Base-by-base conservation (phyloP, 2,113 vertebrate species). In the Dasyornis broadbenti region DNA sequence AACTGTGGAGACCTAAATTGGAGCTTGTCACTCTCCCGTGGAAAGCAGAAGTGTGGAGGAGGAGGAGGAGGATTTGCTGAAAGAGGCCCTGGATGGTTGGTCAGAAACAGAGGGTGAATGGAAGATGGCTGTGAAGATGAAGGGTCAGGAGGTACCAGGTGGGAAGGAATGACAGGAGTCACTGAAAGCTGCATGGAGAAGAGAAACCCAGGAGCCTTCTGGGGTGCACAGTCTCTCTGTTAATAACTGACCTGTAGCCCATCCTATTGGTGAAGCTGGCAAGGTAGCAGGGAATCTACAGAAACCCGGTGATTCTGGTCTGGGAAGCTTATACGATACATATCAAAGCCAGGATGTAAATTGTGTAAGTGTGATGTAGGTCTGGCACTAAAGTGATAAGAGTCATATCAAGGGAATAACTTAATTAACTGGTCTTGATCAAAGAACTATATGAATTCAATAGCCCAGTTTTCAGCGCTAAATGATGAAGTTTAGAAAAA, bases 381-480 rank as follows among this genome's bases (percentile, higher is more conserved):
- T 97, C 97, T 96, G 94, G 93, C 92, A 87, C 84, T 93, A 82
- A 91, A 90, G 76, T 63, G 96, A 97, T 97, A 96, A 97, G 95
- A 92, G 91, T 91, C 92, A 16, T 97, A 96, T 97, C 96, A 95
- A 96, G 97, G 95, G 96, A 97, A 95, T 96, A 97, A 96, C 96
- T 97, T 97, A 97, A 97, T 97, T 97, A 97, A 95, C 94, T 94
- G 89, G 95, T 93, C 86, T 97, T 95, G 96, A 97, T 97, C 97
- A 97, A 97, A 97, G 97, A 96, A 96, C 84, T 86, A 6, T 91
- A 57, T 92, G 90, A 95, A 97, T 97, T 96, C 94, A 97, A 96
- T 94, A 97, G 96, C 93, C 79, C 95, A 71, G 92, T 96, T 97
- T 96, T 90, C 85, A 91, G 89, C 3, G 1, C 90, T 95, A 95